Conservation (phyloP, 2,113 vertebrate genomes). For the Gadus chalcogrammus region DNA sequence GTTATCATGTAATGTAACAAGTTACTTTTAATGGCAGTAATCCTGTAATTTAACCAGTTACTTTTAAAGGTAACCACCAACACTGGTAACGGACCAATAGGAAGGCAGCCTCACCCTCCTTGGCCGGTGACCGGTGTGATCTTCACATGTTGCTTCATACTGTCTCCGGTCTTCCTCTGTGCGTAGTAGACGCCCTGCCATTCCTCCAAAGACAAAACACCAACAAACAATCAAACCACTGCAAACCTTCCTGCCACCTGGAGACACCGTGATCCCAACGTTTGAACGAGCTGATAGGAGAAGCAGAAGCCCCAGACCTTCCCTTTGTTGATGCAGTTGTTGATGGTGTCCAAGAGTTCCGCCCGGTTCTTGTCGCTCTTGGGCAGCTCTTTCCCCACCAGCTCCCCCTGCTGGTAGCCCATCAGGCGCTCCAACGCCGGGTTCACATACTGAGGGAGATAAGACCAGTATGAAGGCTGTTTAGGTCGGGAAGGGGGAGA, state of each 20-base stretch:
- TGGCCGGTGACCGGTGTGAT: slow-evolving; percentile 90
- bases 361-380: slow-evolving; percentile 88
- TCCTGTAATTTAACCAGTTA: neutral
- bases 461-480: neutral
- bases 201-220: slow-evolving; percentile 72
- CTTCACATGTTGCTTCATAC: slow-evolving; percentile 89
- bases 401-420: slow-evolving; percentile 89
- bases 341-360: slow-evolving; percentile 90
- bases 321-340: slow-evolving; percentile 90
- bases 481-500: neutral
- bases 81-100: too few relatives aligned
- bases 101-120: slow-evolving; percentile 82
- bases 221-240: neutral
- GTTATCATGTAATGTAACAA: too few relatives aligned
- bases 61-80: too few relatives aligned
- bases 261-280: neutral
- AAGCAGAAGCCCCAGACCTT: slow-evolving; percentile 72
- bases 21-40: too few relatives aligned
- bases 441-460: slow-evolving; percentile 84
- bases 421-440: slow-evolving; percentile 93
- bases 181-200: slow-evolving; percentile 94
- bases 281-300: neutral
- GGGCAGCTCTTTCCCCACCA: slow-evolving; percentile 91
- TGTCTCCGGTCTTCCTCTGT: slow-evolving; percentile 90
- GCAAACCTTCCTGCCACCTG: neutral